Evolutionary conservation across 2,888 invertebrate species (phyloP), one percentile per base, ranked within the genome.

Genomic region (Kryphioiulus occultus): DNA sequence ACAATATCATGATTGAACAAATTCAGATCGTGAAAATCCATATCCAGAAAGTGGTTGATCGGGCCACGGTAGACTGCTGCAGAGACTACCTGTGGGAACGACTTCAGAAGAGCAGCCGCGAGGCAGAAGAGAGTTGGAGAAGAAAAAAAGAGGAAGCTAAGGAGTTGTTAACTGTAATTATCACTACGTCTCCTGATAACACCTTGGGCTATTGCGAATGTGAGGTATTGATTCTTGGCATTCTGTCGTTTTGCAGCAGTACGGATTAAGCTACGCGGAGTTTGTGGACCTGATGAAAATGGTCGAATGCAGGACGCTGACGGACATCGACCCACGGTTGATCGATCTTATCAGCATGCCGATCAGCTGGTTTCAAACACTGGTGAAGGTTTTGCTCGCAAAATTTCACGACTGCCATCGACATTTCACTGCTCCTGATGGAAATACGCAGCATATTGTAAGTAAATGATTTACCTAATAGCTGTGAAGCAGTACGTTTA

Each of bases 11-110:
- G 87, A 44, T 88, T 90, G 93, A 94, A 47, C 94, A 94, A 90
- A 94, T 94, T 0, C 91, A 92, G 32, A 92, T 92, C 3, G 94
- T 94, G 0, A 93, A 93, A 85, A 92, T 92, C 84, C 93, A 94
- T 89, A 94, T 95, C 59, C 92, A 92, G 32, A 92, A 93, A 42
- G 94, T 95, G 93, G 94, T 95, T 4, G 92, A 93, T 17, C 93
- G 93, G 90, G 95, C 95, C 26, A 94, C 94, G 90, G 92, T 94
- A 19, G 94, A 95, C 90, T 95, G 95, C 91, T 92, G 95, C 86
- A 94, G 95, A 59, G 95, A 95, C 91, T 92, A 94, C n/a, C 92
- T 95, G 5, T 95, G 95, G 95, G 94, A 94, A 89, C 93, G 95
- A 90, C 92, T 95, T 87, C 91, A 95, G n/a, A 91, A 84, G 19